Conservation (phyloP, 2,888 invertebrate genomes). For the Leptopilina drosophilae region DNA sequence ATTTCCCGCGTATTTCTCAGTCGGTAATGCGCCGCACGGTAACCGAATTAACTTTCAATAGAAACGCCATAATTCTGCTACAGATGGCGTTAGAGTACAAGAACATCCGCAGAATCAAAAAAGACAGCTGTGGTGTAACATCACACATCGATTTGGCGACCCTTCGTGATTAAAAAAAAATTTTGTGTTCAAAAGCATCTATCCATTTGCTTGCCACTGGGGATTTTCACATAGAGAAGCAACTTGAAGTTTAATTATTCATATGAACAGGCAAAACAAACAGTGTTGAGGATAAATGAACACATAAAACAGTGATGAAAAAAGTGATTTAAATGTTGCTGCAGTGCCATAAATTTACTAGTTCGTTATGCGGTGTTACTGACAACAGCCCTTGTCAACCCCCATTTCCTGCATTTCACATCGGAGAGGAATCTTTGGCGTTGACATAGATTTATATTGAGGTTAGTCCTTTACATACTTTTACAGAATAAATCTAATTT, state of each 20-base stretch:
- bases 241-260: background rate
- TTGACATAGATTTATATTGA: slow-evolving; percentile 68
- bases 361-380: slow-evolving; percentile 69
- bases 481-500: slow-evolving; percentile 11
- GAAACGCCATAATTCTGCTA: slow-evolving; percentile 20
- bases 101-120: slow-evolving; percentile 73
- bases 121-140: slow-evolving; percentile 74
- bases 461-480: slow-evolving; percentile 61
- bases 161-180: slow-evolving; percentile 63
- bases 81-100: slow-evolving; percentile 61
- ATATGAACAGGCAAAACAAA: background rate
- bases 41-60: background rate
- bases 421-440: slow-evolving; percentile 59
- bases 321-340: background rate
- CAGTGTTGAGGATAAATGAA: background rate
- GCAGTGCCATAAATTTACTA: slow-evolving; percentile 55
- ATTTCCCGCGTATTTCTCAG: background rate
- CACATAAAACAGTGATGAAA: background rate
- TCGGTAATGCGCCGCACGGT: background rate
- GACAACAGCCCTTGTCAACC: slow-evolving; percentile 67
- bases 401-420: slow-evolving; percentile 63
- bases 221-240: slow-evolving; percentile 8
- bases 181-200: slow-evolving; percentile 53
- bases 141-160: slow-evolving; percentile 72
- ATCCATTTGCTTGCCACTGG: too few species aligned